Base-by-base conservation (phyloP, 2,888 invertebrate species). In the Leucoptera coffeella region DNA sequence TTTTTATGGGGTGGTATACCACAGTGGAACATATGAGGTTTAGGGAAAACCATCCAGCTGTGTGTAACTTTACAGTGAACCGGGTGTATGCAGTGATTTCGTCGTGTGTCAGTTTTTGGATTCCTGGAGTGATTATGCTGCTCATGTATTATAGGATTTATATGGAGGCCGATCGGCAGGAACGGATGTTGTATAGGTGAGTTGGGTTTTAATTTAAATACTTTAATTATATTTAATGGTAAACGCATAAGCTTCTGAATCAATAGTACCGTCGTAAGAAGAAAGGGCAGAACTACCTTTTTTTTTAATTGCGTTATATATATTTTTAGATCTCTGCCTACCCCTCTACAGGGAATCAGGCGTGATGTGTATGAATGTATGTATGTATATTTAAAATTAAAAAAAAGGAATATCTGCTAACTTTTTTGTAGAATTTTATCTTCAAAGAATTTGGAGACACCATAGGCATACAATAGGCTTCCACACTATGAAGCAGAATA, bases 1-100 rank as follows among this genome's bases (percentile, higher is more conserved):
- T 96, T 30, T 93, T 94, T 53, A 83, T 92, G 64, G 93, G 90
- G 14, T 90, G 93, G 86, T 95, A 95, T 54, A 91, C 93, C 1
- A 94, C 94, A 0, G 71, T 75, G 12, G 85, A 87, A 35, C 87
- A 90, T 46, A 60, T 87, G 35, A 72, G 73, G 37, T 82, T 77
- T 50, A 65, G 83, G 33, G 76, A 71, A 50, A 69, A 71, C 37
- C 77, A 82, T 45, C 83, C 84, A 2, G 77, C 81, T 42, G 74
- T 80, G 49, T 92, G 91, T 58, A 78, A 79, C 50, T 91, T 91
- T 49, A 81, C 81, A 35, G 91, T 91, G 47, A 92, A 92, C 59
- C 82, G 80, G 54, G 77, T 83, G 32, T 93, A 92, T 42, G 89
- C 90, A 27, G 80, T 92, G 39, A 77, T 92, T 33, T 91, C 91